A percentile compares a stretch with the other conserved stretches of the same genome.
Evolutionary conservation across 2,797 vertebrate species (phyloP).

Genomic region (Amazonetta brasiliensis): DNA sequence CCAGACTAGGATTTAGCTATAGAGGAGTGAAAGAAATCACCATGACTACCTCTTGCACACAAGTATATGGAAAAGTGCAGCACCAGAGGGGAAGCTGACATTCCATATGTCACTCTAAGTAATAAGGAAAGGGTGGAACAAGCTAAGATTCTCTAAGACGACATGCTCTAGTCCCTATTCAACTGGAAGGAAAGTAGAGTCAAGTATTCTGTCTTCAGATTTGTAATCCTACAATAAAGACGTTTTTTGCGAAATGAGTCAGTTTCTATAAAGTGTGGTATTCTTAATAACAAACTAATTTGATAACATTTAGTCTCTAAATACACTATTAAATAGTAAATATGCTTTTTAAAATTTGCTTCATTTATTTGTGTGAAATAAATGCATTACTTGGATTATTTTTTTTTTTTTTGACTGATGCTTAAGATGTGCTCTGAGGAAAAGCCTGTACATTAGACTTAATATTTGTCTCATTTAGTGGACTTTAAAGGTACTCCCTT

Average conservation of each 20-base stretch:
- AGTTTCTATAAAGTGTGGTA: background rate
- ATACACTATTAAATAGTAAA: background rate
- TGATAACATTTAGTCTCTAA: background rate
- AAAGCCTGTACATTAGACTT: background rate
- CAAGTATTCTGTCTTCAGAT: background rate
- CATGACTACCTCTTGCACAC: rapidly evolving
- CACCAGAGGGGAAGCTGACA: background rate
- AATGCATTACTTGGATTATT: background rate
- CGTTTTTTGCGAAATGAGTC: background rate
- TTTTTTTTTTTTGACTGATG: background rate
- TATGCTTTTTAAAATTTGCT: background rate
- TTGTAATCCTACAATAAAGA: background rate
- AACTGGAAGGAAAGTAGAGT: background rate
- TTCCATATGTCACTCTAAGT: background rate
- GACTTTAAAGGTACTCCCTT: background rate
- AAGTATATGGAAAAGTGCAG: background rate
- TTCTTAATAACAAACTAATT: background rate
- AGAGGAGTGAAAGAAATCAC: background rate
- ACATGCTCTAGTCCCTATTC: background rate
- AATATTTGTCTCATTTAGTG: background rate
- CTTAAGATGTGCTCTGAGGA: background rate
- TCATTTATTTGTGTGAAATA: background rate
- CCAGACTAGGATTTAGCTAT: background rate
- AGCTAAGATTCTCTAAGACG: rapidly evolving
- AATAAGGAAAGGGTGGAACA: background rate